Percentiles rank a stretch among this genome's conserved stretches.
Conservation (phyloP, 2,113 vertebrate species). For the Indicator indicator region DNA sequence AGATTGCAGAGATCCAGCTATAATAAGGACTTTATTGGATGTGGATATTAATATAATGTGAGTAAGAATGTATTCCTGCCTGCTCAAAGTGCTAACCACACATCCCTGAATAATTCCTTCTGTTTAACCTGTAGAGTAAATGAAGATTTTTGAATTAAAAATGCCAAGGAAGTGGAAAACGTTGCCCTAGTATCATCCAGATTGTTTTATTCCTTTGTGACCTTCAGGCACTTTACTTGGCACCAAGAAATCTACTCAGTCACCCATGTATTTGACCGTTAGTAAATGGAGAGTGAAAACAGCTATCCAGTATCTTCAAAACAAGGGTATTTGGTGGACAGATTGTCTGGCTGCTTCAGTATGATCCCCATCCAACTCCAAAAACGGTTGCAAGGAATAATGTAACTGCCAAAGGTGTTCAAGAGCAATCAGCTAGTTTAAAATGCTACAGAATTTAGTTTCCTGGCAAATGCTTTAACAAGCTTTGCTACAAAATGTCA, state of each 20-base stretch:
- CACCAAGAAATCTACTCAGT: neutral
- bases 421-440: constrained; percentile 34
- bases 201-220: neutral
- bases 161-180: neutral
- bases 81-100: neutral
- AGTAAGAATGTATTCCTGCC: neutral
- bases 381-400: constrained; percentile 42
- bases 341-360: constrained; percentile 5
- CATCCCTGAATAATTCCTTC: neutral
- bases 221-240: neutral
- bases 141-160: neutral
- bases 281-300: constrained; percentile 26
- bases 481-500: constrained; percentile 49
- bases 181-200: neutral
- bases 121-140: neutral
- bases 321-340: neutral
- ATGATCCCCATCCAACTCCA: constrained; percentile 1
- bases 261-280: neutral
- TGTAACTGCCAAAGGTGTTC: constrained; percentile 37
- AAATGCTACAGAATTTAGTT: constrained; percentile 19
- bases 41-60: neutral
- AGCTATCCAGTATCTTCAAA: neutral
- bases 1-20: neutral
- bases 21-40: neutral
- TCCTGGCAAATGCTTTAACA: constrained; percentile 29